Evolutionary conservation across 1,140 invertebrate species (phyloP).

Genomic region (Neelides sp.): DNA sequence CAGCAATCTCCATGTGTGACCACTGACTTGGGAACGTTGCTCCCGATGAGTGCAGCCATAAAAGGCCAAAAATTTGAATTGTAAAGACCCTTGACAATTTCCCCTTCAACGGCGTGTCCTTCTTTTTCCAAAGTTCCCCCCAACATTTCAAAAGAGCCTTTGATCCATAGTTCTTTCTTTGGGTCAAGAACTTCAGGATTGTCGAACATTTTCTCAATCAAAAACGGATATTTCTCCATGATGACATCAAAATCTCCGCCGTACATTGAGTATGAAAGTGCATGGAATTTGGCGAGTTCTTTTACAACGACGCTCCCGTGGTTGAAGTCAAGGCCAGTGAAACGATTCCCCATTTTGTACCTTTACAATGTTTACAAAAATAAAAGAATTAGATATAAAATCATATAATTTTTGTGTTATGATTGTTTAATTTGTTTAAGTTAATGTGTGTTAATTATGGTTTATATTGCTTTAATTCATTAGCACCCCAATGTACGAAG

Average conservation of each 20-base stretch:
- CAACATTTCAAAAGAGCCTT: background rate
- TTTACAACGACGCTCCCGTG: slow-evolving; percentile 1
- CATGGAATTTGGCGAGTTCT: slow-evolving; percentile 37
- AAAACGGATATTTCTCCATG: slow-evolving; percentile 31
- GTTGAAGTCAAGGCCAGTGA: slow-evolving; percentile 13
- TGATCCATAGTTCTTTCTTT: slow-evolving; percentile 7
- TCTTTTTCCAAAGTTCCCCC: slow-evolving; percentile 5
- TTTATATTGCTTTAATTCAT: background rate
- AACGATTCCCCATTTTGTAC: slow-evolving; percentile 20
- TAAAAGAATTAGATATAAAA: background rate
- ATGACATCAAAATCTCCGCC: slow-evolving; percentile 21
- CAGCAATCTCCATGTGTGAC: slow-evolving; percentile 55
- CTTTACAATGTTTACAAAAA: slow-evolving; percentile 6
- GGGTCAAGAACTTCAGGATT: background rate
- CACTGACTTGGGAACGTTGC: slow-evolving; percentile 17
- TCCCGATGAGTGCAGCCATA: background rate
- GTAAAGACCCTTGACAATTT: slow-evolving; percentile 3
- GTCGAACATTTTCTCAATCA: slow-evolving; percentile 28
- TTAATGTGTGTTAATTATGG: background rate
- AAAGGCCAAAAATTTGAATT: background rate
- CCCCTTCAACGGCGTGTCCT: background rate
- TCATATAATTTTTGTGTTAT: no score
- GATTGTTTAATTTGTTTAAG: no score
- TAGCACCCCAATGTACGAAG: slow-evolving; percentile 10
- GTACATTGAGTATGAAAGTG: slow-evolving; percentile 34